Evolutionary conservation across 2,888 invertebrate species (phyloP).

Genomic region (Drosophila setosimentum): DNA sequence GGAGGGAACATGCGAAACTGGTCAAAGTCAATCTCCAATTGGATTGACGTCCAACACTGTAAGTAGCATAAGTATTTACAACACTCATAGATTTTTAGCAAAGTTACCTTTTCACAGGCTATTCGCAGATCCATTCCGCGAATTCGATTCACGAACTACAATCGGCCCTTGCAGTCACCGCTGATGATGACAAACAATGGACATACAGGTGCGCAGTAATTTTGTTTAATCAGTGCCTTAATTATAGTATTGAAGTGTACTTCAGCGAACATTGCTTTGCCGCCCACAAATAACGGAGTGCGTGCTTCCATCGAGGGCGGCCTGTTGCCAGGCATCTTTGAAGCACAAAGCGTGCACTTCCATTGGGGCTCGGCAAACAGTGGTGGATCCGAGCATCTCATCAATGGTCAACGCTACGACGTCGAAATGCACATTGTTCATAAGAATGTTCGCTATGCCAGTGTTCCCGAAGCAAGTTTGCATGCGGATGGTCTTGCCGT

Average conservation of each 20-base stretch:
- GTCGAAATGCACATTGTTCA: slow-evolving; percentile 90
- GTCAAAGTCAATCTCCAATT: slow-evolving; percentile 57
- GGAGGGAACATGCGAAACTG: slow-evolving; percentile 51
- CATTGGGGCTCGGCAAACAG: slow-evolving; percentile 90
- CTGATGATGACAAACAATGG: slow-evolving; percentile 89
- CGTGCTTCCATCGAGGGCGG: slow-evolving; percentile 71
- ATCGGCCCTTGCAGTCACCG: slow-evolving; percentile 87
- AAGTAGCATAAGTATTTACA: slow-evolving; percentile 1
- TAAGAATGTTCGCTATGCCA: slow-evolving; percentile 87
- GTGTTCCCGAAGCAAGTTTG: slow-evolving; percentile 84
- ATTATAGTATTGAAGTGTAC: neutral
- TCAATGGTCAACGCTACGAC: slow-evolving; percentile 85
- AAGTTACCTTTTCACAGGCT: slow-evolving; percentile 37
- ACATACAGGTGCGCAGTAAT: slow-evolving; percentile 86
- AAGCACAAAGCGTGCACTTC: slow-evolving; percentile 85
- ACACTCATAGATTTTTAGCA: neutral
- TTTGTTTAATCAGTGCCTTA: neutral
- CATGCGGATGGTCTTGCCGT: slow-evolving; percentile 88
- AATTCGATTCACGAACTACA: slow-evolving; percentile 86
- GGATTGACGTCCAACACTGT: slow-evolving; percentile 36
- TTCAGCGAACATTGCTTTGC: slow-evolving; percentile 59
- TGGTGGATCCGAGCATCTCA: slow-evolving; percentile 87
- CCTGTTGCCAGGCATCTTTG: slow-evolving; percentile 58
- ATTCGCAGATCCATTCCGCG: slow-evolving; percentile 26
- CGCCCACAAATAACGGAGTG: slow-evolving; percentile 36